phyloP scores from a whole-genome alignment of 2,888 invertebrate genomes.

The Hypolimnas misippus region DNA sequence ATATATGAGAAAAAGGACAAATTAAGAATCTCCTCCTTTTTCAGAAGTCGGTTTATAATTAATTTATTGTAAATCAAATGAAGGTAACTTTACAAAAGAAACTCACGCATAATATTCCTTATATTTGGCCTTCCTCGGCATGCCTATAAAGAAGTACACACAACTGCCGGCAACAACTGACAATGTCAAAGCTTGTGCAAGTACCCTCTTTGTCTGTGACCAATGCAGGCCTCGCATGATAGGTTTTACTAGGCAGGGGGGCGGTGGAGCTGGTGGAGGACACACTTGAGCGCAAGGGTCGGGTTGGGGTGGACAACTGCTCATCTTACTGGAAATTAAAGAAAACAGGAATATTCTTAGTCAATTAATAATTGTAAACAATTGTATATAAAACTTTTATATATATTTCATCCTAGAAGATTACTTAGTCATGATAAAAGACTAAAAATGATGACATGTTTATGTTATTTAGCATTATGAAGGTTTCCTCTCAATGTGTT shows the following conservation, averaged over 20 bases:
- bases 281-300: slow-evolving; percentile 62
- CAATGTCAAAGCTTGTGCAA: slow-evolving; percentile 77
- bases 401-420: no score
- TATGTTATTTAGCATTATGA: no score
- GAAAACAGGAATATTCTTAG: no score
- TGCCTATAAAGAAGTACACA: slow-evolving; percentile 76
- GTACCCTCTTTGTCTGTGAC: slow-evolving; percentile 83
- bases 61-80: no score
- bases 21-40: no score
- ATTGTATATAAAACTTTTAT: no score
- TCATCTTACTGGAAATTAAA: slow-evolving; percentile 29
- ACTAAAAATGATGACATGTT: no score
- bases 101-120: slow-evolving; percentile 91
- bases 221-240: slow-evolving; percentile 88
- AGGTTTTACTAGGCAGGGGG: slow-evolving; percentile 77
- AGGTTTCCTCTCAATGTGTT: no score
- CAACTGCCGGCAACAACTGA: slow-evolving; percentile 65
- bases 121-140: slow-evolving; percentile 84
- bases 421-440: no score
- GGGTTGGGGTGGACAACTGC: slow-evolving; percentile 49
- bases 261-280: slow-evolving; percentile 55
- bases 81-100: background rate
- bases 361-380: no score
- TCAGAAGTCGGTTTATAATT: no score
- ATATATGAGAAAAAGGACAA: no score